Base-by-base conservation (phyloP, 2,113 vertebrate genomes). In the Podiceps cristatus region DNA sequence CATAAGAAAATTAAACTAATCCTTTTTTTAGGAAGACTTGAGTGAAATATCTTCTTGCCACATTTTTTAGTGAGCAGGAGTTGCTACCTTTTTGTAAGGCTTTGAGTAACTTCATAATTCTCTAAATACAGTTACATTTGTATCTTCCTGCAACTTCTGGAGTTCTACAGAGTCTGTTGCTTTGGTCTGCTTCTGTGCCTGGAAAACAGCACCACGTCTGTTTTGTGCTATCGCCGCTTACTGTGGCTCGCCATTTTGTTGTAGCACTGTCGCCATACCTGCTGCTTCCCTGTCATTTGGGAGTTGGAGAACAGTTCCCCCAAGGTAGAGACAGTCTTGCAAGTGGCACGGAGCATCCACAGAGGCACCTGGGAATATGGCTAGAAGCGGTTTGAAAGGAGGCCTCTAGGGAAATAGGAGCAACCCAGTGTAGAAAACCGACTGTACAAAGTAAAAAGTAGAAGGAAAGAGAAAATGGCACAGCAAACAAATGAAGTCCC, bases 391-490 rank as follows among this genome's bases (percentile, higher is more conserved):
- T 85, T 93, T 72, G 35, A 72, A 77, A 78, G 27, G 37, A 78
- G 24, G 5, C 7, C 64, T 85, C 25, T 50, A 40, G 49, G 50
- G 44, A 71, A 16, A 50, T 62, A 13, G 40, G n/a, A 94, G 28
- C 27, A 74, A 50, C 16, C 12, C 17, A 25, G 5, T n/a, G 14
- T 71, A 78, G 33, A 64, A 74, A 81, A 58, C 23, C 24, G 45
- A 24, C 29, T 42, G 14, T 58, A 59, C 2, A 2, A 75, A 92
- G 29, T 40, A 53, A 37, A 67, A 77, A 72, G 44, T 10, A 28
- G 47, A 83, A 88, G 56, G 35, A 69, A 94, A 79, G 49, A 72
- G 9, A 71, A 90, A 90, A 86, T 47, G 20, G 33, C 35, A 24
- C 50, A 66, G 35, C n/a, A 63, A 9, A 5, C 8, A 71, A 56